Evolutionary conservation across 2,888 invertebrate species (phyloP).

Genomic region (Ochropacha duplaris): DNA sequence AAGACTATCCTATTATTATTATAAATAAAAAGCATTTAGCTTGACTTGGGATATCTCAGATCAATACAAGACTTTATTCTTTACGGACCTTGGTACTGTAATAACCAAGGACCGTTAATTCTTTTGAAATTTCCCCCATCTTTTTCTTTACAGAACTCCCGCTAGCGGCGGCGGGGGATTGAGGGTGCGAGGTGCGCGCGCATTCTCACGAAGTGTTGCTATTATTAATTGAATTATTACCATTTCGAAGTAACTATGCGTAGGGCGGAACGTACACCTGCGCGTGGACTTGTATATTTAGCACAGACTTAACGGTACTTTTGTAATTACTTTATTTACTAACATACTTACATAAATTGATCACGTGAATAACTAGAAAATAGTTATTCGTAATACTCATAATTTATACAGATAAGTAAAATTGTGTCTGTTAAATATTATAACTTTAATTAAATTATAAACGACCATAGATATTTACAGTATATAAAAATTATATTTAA

Average conservation of each 20-base stretch:
- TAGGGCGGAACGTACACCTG: neutral
- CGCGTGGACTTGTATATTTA: neutral
- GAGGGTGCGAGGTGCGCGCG: slow-evolving; percentile 17
- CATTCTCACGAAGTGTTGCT: slow-evolving; percentile 28
- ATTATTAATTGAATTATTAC: slow-evolving; percentile 1
- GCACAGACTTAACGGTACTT: neutral
- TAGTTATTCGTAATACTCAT: no score
- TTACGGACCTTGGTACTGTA: neutral
- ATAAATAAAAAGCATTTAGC: no score
- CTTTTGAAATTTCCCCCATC: slow-evolving; percentile 28
- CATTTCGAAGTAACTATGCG: neutral
- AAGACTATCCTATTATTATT: no score
- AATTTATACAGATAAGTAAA: no score
- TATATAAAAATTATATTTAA: no score
- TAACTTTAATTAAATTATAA: no score
- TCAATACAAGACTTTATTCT: neutral
- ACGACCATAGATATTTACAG: no score
- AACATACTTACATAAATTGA: no score
- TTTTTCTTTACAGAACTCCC: slow-evolving; percentile 9
- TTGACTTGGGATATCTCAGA: neutral
- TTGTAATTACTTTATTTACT: neutral
- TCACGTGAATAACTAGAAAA: no score
- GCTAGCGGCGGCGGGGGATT: slow-evolving; percentile 33
- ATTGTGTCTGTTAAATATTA: no score
- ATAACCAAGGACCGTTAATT: neutral